A percentile compares a stretch with the other conserved stretches of the same genome.
These are phyloP conservation scores for Napeogenes sylphis DNA, from an alignment of 2,888 invertebrate genomes.

Conservation along the genomic window DNA sequence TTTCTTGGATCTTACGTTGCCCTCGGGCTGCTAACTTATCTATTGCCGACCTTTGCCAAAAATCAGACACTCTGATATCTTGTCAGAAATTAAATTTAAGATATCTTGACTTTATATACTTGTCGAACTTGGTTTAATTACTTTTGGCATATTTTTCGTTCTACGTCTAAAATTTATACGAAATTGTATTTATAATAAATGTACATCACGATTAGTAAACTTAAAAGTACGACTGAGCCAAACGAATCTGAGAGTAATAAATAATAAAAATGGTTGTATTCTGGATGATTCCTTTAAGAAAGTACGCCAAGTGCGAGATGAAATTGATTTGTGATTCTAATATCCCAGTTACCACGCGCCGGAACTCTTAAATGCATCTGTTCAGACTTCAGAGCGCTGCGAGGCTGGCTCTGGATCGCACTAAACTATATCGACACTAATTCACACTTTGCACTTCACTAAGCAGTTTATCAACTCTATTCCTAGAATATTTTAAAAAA, in stretches of 20 bases:
- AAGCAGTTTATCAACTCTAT: slow-evolving; percentile 1
- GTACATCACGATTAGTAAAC: background rate
- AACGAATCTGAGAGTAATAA: slow-evolving; percentile 1
- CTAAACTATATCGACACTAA: slow-evolving; percentile 18
- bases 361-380: slow-evolving; percentile 53
- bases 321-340: slow-evolving; percentile 55
- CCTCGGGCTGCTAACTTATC: slow-evolving; percentile 1
- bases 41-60: slow-evolving; percentile 4
- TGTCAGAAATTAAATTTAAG: slow-evolving; percentile 6
- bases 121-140: background rate
- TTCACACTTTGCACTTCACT: slow-evolving; percentile 8
- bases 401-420: slow-evolving; percentile 18
- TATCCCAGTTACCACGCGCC: slow-evolving; percentile 45
- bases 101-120: background rate
- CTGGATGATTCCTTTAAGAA: background rate
- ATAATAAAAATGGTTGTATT: slow-evolving; percentile 10
- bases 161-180: background rate
- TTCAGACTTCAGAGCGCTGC: slow-evolving; percentile 35
- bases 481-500: too few relatives aligned
- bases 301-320: slow-evolving; percentile 38
- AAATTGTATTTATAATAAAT: background rate
- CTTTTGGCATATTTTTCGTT: background rate
- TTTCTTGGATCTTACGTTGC: slow-evolving; percentile 1
- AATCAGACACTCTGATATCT: slow-evolving; percentile 3
- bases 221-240: background rate